Conservation (phyloP, 1,140 invertebrate genomes). For the Acyrthosiphon pisum region DNA sequence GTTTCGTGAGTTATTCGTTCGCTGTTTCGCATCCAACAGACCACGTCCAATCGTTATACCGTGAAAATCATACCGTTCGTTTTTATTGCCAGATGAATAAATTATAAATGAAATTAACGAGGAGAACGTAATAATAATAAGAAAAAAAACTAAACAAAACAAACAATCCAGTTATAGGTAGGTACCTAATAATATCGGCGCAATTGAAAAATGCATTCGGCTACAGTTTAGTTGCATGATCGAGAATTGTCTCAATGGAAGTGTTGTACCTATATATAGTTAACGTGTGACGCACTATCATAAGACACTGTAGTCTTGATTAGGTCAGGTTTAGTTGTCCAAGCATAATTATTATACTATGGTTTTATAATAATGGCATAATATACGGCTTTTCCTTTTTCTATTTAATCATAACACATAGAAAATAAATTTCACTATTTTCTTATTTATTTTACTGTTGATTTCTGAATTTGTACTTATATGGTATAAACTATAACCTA, state of each 20-base stretch:
- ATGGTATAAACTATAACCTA: background rate
- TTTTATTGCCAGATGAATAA: background rate
- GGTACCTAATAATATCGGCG: background rate
- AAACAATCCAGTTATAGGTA: background rate
- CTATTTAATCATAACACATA: background rate
- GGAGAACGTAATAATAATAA: slow-evolving; percentile 1
- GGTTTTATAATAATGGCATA: slow-evolving; percentile 12
- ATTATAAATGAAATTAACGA: slow-evolving; percentile 9
- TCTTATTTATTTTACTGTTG: background rate
- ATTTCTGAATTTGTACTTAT: background rate
- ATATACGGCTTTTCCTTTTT: background rate
- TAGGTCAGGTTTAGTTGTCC: background rate
- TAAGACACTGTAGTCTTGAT: background rate
- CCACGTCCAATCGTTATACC: slow-evolving; percentile 43
- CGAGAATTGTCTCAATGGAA: background rate
- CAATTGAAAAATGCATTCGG: background rate
- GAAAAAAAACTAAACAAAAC: background rate
- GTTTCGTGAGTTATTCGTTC: background rate
- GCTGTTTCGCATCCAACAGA: slow-evolving; percentile 4
- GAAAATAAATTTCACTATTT: background rate
- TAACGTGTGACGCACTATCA: background rate
- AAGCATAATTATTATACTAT: background rate
- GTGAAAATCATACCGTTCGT: slow-evolving; percentile 31
- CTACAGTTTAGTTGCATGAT: background rate
- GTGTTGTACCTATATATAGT: background rate